Evolutionary conservation across 2,888 invertebrate genomes (phyloP), one percentile per base, ranked within the genome.

Genomic region (Drosophila eohydei): DNA sequence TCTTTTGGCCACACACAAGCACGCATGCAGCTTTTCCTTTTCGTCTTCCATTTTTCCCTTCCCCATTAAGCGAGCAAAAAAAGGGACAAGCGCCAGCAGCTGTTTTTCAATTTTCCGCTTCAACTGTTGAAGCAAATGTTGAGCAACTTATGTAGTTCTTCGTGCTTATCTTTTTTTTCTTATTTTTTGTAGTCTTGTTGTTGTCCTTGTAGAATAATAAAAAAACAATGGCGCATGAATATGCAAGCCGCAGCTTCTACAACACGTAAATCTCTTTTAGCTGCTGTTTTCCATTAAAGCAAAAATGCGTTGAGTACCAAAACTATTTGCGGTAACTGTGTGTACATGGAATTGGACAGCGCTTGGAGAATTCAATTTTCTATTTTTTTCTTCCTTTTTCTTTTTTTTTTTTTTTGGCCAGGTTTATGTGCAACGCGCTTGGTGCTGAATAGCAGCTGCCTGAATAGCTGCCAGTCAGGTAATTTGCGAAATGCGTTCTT

Each of bases 61-160:
- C 30, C 16, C 26, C 57, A 38, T 60, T 77, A 54, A 61, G 32
- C 1, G 38, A 1, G 16, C 16, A 32, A 70, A 67, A 70, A 57
- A 55, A 54, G 60, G 51, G 54, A 61, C 76, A 71, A 84, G 41
- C 36, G 85, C 81, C 75, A 51, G 74, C 78, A 78, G 83, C 90
- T 78, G 90, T 80, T 90, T 90, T 86, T 86, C 89, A 86, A 86
- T 86, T 86, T 90, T 86, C 83, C 87, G 86, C 83, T 76, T 90
- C 86, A 86, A 90, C 86, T 78, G 86, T 63, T 75, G 76, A 67
- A 48, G 86, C 71, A 80, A 73, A 67, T 80, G 81, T 64, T 79
- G 56, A 80, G 71, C 52, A 58, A 62, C 61, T 70, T 58, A 40
- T 64, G 54, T 56, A 57, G 58, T 28, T 52, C 54, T 52, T 40